Conservation (phyloP, 2,113 vertebrate genomes). For the Ictalurus furcatus region DNA sequence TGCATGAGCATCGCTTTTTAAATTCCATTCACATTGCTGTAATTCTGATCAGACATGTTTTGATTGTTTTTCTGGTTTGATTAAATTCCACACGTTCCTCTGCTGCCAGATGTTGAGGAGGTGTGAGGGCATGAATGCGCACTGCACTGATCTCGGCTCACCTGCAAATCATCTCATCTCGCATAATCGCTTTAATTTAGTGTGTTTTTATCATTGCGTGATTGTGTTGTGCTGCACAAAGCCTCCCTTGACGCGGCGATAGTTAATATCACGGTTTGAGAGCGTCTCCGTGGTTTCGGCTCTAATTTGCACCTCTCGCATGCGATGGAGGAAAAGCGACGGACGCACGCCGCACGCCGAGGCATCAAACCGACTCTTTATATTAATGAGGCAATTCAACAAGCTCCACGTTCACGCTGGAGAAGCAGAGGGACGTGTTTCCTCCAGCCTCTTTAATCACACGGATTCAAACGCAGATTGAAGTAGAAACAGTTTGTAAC, state of each 20-base stretch:
- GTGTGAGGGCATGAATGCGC: not conserved
- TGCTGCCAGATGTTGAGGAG: not conserved
- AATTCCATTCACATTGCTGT: conserved; percentile 44
- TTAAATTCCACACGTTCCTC: not conserved
- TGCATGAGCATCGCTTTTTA: conserved; percentile 64
- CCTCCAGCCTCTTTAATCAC: not conserved
- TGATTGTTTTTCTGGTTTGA: not conserved
- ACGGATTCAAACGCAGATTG: not conserved
- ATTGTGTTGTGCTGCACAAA: not conserved
- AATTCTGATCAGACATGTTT: conserved; percentile 40
- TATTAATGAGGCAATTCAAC: not conserved
- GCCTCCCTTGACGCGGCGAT: not conserved
- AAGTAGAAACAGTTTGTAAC: not conserved
- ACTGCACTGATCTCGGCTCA: not conserved
- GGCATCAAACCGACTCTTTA: not conserved
- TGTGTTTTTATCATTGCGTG: not conserved
- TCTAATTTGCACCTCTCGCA: not conserved
- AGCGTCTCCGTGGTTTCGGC: not conserved
- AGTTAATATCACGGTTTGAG: not conserved
- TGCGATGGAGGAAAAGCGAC: not conserved
- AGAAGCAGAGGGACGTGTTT: not conserved
- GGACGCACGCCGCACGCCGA: not conserved
- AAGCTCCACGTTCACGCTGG: not conserved
- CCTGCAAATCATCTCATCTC: conserved; percentile 3
- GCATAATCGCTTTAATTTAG: not conserved